A percentile compares a stretch with the other conserved stretches of the same genome.
Evolutionary conservation across 2,797 vertebrate genomes (phyloP).

Genomic region (Pangasius sanitwongsei): DNA sequence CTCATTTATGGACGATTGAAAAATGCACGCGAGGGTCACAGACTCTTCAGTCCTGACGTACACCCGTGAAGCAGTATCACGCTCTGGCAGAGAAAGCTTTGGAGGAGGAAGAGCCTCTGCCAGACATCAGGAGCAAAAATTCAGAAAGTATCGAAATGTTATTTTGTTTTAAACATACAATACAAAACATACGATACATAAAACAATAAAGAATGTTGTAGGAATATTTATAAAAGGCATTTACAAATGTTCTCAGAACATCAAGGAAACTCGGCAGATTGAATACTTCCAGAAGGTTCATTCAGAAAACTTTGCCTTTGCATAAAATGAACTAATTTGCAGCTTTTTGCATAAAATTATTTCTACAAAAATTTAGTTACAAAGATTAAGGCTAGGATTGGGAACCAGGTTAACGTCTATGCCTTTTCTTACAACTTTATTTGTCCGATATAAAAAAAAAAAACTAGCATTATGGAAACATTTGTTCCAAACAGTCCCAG

Average conservation of each 20-base stretch:
- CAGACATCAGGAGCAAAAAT: neutral
- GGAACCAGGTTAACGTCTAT: neutral
- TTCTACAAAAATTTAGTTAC: neutral
- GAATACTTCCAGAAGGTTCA: neutral
- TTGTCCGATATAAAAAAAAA: neutral
- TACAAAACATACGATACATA: neutral
- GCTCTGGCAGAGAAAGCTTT: conserved; percentile 28
- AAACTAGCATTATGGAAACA: neutral
- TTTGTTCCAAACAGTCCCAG: neutral
- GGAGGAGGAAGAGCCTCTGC: conserved; percentile 50
- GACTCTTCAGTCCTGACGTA: conserved; percentile 42
- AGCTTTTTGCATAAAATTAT: neutral
- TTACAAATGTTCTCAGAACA: neutral
- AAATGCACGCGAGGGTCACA: conserved; percentile 44
- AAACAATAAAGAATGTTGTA: neutral
- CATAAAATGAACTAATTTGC: neutral
- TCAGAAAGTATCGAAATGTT: neutral
- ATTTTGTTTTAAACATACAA: neutral
- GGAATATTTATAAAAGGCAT: neutral
- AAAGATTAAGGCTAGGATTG: neutral
- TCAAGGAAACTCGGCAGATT: neutral
- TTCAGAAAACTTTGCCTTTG: neutral
- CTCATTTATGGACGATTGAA: conserved; percentile 4
- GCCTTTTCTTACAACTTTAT: neutral
- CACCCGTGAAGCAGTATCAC: neutral